Evolutionary conservation across 2,113 vertebrate species (phyloP), one percentile per base, ranked within the genome.

Genomic region (Petroica traversi): DNA sequence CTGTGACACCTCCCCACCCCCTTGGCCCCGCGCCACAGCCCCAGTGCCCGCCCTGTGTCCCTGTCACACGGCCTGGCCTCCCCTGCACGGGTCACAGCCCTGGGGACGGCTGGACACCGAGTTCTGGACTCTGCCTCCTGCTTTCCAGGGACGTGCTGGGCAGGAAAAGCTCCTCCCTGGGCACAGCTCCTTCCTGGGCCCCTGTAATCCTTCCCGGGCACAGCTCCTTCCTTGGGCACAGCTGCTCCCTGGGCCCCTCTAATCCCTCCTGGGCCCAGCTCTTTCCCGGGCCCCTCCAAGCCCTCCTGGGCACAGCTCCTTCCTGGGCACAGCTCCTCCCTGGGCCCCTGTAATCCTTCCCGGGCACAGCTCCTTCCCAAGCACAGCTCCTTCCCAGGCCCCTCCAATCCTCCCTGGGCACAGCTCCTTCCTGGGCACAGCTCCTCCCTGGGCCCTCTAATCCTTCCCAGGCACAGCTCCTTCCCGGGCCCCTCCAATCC

Each of bases 11-110:
- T 58, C 26, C 43, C 75, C 83, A 38, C 61, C 82, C 85, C 87
- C 67, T 19, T 34, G 69, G 79, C 55, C 38, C 51, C 0, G 0
- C 0, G 15, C 78, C 78, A 59, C 58, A 0, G 5, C 58, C 29
- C 14, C 24, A 4, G 64, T 34, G 54, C 15, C 79, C 0, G 24
- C 38, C 52, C 45, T 0, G 14, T 6, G 66, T 34, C 75, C 48
- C 89, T 5, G 29, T 8, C 92, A 33, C 78, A 1, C 9, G 2
- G 58, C 73, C 1, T 0, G 25, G 26, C 49, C 29, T 19, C 38
- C 38, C 19, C 34, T 8, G 3, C 72, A 23, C 1, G 89, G 52
- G 25, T 68, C 68, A 68, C 68, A 13, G 69, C 49, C 29, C 68
- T 0, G 0, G 48, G 5, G 16, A 17, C n/a, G 17, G n/a, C 46